phyloP scores from a whole-genome alignment of 2,113 vertebrate species.

The Candoia aspera region DNA sequence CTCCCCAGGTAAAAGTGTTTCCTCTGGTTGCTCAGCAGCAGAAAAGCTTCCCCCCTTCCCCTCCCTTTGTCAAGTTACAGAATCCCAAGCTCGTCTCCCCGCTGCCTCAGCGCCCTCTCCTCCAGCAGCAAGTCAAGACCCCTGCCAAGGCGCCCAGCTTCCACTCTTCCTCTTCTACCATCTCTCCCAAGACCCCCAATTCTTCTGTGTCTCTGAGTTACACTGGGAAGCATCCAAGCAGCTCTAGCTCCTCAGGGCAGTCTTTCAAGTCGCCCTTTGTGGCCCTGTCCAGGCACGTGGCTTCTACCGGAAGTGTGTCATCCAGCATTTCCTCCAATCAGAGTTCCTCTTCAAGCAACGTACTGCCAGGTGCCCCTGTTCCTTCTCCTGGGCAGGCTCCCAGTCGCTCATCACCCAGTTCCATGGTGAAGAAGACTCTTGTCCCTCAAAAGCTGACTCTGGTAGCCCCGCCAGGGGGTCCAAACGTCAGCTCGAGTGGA shows the following conservation, averaged over 20 bases:
- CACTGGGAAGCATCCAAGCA: constrained; percentile 68
- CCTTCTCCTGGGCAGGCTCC: constrained; percentile 52
- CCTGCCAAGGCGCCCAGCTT: constrained; percentile 76
- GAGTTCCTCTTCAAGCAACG: constrained; percentile 61
- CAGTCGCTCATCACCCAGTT: constrained; percentile 55
- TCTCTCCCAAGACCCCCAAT: constrained; percentile 61
- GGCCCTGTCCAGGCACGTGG: constrained; percentile 68
- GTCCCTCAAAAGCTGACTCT: constrained; percentile 81
- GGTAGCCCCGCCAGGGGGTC: constrained; percentile 81
- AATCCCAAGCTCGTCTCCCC: constrained; percentile 70
- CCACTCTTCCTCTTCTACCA: constrained; percentile 63
- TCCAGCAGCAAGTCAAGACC: constrained; percentile 76
- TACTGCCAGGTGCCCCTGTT: constrained; percentile 54
- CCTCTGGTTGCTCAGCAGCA: constrained; percentile 73
- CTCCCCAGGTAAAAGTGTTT: constrained; percentile 75
- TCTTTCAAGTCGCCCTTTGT: constrained; percentile 70
- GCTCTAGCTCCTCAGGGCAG: constrained; percentile 65
- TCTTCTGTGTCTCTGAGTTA: constrained; percentile 65
- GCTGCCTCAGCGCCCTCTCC: constrained; percentile 71
- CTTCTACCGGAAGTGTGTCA: constrained; percentile 65
- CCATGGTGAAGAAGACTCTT: constrained; percentile 65
- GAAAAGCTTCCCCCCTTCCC: constrained; percentile 70
- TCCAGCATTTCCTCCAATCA: constrained; percentile 64
- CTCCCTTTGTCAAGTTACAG: constrained; percentile 73
- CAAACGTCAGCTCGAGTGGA: constrained; percentile 77